Conservation (phyloP, 2,797 vertebrate genomes). For the Darevskia nairensis region DNA sequence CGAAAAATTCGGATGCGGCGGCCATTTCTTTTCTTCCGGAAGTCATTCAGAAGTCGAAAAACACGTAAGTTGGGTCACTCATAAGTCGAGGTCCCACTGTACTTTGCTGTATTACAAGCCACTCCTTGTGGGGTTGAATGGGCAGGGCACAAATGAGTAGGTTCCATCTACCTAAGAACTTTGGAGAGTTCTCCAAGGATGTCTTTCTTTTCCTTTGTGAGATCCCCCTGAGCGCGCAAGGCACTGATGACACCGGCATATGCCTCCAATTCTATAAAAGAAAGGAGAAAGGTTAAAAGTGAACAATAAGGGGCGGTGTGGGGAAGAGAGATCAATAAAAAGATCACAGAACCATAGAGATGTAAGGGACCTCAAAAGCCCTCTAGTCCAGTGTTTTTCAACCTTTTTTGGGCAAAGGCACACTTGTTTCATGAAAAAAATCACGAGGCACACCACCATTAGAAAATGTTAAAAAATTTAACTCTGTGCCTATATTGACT, state of each 20-base stretch:
- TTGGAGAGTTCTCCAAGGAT: conserved; percentile 96
- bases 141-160: not conserved
- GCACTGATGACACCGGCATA: conserved; percentile 98
- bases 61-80: too few species aligned
- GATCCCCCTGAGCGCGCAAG: conserved; percentile 96
- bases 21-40: too few species aligned
- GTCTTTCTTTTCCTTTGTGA: conserved; percentile 98
- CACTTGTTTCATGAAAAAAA: too few species aligned
- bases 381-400: not conserved
- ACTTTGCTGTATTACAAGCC: not conserved
- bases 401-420: too few species aligned
- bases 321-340: not conserved
- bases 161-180: conserved; percentile 89
- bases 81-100: too few species aligned
- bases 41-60: too few species aligned
- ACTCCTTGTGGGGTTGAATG: not conserved
- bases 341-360: not conserved
- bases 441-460: too few species aligned
- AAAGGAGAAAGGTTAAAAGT: not conserved
- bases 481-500: too few species aligned
- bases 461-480: too few species aligned
- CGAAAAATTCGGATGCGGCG: too few species aligned
- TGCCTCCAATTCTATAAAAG: conserved; percentile 91
- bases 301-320: not conserved
- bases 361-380: not conserved